Conservation (phyloP, 2,888 invertebrate species). For the Papilio demoleus region DNA sequence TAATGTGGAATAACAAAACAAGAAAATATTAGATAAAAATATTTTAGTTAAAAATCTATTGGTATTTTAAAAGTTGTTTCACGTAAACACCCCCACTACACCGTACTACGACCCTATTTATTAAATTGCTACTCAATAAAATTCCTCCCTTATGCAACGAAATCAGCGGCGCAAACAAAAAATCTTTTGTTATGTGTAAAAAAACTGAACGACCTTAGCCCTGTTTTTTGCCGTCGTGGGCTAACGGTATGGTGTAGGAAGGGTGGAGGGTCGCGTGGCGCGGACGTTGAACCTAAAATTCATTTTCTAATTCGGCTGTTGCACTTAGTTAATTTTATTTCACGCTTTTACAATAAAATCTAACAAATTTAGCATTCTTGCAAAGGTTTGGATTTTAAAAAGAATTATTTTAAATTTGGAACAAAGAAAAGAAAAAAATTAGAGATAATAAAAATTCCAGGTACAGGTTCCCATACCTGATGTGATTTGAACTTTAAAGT, state of each 20-base stretch:
- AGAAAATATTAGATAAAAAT: too few species aligned
- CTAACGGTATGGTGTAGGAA: slow-evolving; percentile 56
- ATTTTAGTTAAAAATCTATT: too few species aligned
- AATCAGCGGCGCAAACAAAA: slow-evolving; percentile 39
- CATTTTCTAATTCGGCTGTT: slow-evolving; percentile 41
- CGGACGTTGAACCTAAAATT: slow-evolving; percentile 68
- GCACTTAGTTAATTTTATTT: slow-evolving; percentile 24
- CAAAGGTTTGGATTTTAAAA: too few species aligned
- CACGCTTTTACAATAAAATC: background rate
- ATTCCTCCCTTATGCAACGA: slow-evolving; percentile 39
- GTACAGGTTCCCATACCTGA: too few species aligned
- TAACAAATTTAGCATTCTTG: too few species aligned
- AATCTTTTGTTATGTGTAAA: slow-evolving; percentile 39
- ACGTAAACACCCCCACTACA: slow-evolving; percentile 25
- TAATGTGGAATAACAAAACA: too few species aligned
- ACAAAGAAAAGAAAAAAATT: too few species aligned
- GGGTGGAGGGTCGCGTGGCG: slow-evolving; percentile 69
- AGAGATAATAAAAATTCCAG: too few species aligned
- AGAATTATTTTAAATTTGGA: too few species aligned
- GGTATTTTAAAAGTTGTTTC: slow-evolving; percentile 2
- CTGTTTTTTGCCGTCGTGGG: slow-evolving; percentile 51
- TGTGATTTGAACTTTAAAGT: too few species aligned
- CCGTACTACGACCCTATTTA: slow-evolving; percentile 24
- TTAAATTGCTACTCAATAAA: slow-evolving; percentile 30
- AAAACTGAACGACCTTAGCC: slow-evolving; percentile 69